Evolutionary conservation across 1,140 invertebrate genomes (phyloP).

Genomic region (Drosophila willistoni): DNA sequence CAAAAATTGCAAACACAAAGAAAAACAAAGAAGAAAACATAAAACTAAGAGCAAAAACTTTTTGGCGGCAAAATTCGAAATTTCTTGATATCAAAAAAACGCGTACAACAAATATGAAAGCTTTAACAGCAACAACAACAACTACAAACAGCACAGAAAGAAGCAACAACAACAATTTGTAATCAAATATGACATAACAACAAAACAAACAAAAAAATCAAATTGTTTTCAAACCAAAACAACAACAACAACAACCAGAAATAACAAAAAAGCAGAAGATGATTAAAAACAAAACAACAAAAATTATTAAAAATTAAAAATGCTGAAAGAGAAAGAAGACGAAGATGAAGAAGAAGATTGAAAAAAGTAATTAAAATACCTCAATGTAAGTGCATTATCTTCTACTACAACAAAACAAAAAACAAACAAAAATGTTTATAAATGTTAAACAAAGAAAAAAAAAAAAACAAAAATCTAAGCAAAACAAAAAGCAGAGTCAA

Average conservation of each 20-base stretch:
- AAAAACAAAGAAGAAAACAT: slow-evolving; percentile 23
- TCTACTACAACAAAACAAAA: slow-evolving; percentile 60
- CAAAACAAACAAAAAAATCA: background rate
- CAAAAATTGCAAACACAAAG: slow-evolving; percentile 8
- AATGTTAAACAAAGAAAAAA: slow-evolving; percentile 38
- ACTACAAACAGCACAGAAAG: slow-evolving; percentile 23
- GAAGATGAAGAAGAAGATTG: slow-evolving; percentile 72
- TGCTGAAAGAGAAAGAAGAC: slow-evolving; percentile 38
- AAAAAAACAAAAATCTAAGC: slow-evolving; percentile 12
- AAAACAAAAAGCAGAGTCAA: background rate
- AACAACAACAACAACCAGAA: slow-evolving; percentile 17
- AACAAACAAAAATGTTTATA: slow-evolving; percentile 49
- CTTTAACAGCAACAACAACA: slow-evolving; percentile 11
- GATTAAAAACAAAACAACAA: no score
- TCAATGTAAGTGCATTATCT: slow-evolving; percentile 82
- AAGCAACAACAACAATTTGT: slow-evolving; percentile 25
- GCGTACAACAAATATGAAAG: slow-evolving; percentile 6
- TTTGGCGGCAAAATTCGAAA: slow-evolving; percentile 40
- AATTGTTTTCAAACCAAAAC: slow-evolving; percentile 28
- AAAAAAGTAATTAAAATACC: slow-evolving; percentile 81
- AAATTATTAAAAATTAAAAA: background rate
- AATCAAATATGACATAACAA: background rate
- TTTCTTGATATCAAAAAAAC: slow-evolving; percentile 25
- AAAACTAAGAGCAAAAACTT: slow-evolving; percentile 44
- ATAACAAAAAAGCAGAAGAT: slow-evolving; percentile 31